Evolutionary conservation across 2,888 invertebrate genomes (phyloP), one percentile per base, ranked within the genome.

Genomic region (Trilocha varians): DNA sequence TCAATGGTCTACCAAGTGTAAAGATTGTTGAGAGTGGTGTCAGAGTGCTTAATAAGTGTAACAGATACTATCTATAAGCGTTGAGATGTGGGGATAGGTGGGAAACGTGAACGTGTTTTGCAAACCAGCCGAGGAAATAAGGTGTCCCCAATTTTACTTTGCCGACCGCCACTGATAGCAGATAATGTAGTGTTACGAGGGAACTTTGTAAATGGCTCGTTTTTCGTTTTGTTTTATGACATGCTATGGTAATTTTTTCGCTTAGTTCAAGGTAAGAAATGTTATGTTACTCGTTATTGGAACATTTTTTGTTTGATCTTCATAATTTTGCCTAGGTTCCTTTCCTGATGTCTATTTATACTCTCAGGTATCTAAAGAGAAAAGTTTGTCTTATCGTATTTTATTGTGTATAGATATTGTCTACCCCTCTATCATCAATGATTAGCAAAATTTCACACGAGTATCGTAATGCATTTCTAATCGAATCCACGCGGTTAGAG

Each of bases 51-150:
- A 77, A 73, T 76, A 77, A 70, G 71, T 71, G 76, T 80, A 78
- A 75, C 78, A 78, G 82, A 83, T 79, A 79, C 65, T 82, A 83
- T 79, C 80, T 82, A 78, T 78, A 82, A 78, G 82, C 82, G 80
- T 80, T 84, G 83, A 82, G 79, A 83, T 83, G 82, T 79, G 78
- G 76, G 77, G 80, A 82, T 80, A 79, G 80, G 80, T 83, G 78
- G 79, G 74, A 83, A 80, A 74, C 82, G 79, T 68, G 79, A 82
- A 83, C 83, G 82, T 84, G 83, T 84, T 82, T 83, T 82, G 83
- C 80, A 80, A 82, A 76, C 80, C 78, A 74, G 75, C 76, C 72
- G 71, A 71, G 78, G 75, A 77, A 82, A 80, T 80, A 83, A 79
- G 79, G 77, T 79, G 77, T 78, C 76, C 79, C 77, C 73, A 80